phyloP scores from a whole-genome alignment of 2,113 vertebrate species.

The Bufo gargarizans region DNA sequence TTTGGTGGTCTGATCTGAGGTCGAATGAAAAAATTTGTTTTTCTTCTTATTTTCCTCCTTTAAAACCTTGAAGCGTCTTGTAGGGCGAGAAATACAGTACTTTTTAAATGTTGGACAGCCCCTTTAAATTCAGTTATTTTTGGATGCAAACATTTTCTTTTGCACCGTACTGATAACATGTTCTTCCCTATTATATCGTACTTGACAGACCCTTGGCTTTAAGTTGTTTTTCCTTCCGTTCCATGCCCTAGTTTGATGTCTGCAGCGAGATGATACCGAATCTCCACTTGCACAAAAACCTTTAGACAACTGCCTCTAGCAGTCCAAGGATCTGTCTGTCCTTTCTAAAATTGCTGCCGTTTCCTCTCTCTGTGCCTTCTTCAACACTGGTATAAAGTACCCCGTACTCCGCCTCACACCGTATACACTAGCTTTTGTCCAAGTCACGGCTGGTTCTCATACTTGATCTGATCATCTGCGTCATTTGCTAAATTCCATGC shows the following conservation, averaged over 20 bases:
- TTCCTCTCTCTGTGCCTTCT: not conserved
- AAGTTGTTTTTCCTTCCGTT: not conserved
- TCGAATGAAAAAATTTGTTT: no score
- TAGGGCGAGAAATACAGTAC: no score
- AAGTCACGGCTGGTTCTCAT: not conserved
- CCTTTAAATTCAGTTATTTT: not conserved
- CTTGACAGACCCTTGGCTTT: not conserved
- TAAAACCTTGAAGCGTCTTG: no score
- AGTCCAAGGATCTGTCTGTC: not conserved
- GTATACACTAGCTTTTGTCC: not conserved
- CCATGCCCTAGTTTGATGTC: not conserved
- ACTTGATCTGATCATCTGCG: not conserved
- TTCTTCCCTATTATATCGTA: not conserved
- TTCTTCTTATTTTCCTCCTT: no score
- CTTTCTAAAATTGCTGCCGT: not conserved
- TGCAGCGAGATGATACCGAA: not conserved
- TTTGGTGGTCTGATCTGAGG: no score
- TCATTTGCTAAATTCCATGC: not conserved
- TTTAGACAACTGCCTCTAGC: slow-evolving; percentile 1
- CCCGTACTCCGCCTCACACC: not conserved
- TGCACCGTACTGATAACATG: not conserved
- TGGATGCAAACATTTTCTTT: not conserved
- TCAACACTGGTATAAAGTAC: not conserved
- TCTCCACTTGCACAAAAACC: slow-evolving; percentile 7
- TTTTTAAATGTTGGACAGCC: not conserved